Evolutionary conservation across 1,140 invertebrate genomes (phyloP), one percentile per base, ranked within the genome.

Genomic region (Fopius arisanus): DNA sequence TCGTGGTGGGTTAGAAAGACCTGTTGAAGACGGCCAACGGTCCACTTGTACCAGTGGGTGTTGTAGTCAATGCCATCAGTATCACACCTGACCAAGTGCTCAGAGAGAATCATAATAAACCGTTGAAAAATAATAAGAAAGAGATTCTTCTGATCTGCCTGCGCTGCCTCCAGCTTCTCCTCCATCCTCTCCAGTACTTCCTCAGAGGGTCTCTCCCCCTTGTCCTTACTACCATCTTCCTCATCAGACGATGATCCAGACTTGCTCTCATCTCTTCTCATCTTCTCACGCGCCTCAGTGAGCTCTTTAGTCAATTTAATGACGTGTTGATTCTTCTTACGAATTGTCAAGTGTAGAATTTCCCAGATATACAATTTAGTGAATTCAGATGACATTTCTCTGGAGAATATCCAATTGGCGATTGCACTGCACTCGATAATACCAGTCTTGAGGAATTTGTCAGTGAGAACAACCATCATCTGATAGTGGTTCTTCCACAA

Each of bases 391-490:
- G 91, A 91, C 96, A 99, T 99, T 84, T 98, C 96, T 88, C 96
- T 96, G 3, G 96, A 98, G 89, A 99, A 99, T 70, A 99, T 94
- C 98, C 98, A 99, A 79, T 97, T 98, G 28, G 97, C 97, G 10
- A 99, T 97, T 9, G 97, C 94, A 73, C 96, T 96, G 83, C 97
- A 98, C 82, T 99, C 96, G 14, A 99, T 94, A 54, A 99, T 96
- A 84, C 98, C 96, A 40, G 97, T 98, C 88, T 99, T 98, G 3
- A 99, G 89, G 89, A 99, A 92, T 89, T 99, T 99, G 86, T 99
- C 97, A 3, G 98, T 94, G 0, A 99, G 89, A 0, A 99, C 96
- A 40, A 94, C 93, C 90, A 99, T 94, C 96, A 99, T 98, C 90
- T 98, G 98, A 80, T 96, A 95, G 88, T 99, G 97, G 78, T 94